Evolutionary conservation across 2,797 vertebrate species (phyloP), one percentile per base, ranked within the genome.

Genomic region (Cossypha heuglini): DNA sequence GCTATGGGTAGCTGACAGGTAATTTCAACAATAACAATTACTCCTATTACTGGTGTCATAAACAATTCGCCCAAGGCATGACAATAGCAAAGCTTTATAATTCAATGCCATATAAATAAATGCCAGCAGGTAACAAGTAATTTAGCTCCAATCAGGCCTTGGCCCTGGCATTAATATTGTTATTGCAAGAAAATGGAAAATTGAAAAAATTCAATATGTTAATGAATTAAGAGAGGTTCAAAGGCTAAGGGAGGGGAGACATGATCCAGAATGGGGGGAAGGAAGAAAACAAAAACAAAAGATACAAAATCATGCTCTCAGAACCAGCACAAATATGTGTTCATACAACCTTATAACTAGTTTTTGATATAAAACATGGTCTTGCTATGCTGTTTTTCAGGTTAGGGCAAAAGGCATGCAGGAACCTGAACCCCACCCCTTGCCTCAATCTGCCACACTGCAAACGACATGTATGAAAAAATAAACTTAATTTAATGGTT

Each of bases 1-100:
- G 98, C 98, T 96, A 98, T 98, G 98, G 97, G 98, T 98, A 98
- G 98, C 98, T 99, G 99, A 99, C 99, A 99, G 99, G 99, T 99
- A 99, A 99, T 99, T 99, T 99, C 99, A 99, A 99, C 99, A 99
- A 99, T 99, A 99, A 99, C 99, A 99, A 99, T 99, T 99, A 99
- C 99, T 98, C 98, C 98, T 98, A 99, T 99, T 99, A 99, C 99
- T 99, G 98, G 98, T 99, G 99, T 99, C 99, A 99, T 99, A 99
- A 99, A 99, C 99, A 99, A 99, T 99, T 98, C 98, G 97, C 98
- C 98, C 98, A 98, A 98, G 98, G 98, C 98, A 97, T 98, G 98
- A 98, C 98, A 98, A 98, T 98, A 99, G 98, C 98, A 99, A 99
- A 98, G 99, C 98, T 98, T 99, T 98, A 99, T 99, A 99, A 99